A percentile compares a stretch with the other conserved stretches of the same genome.
Evolutionary conservation across 1,140 invertebrate genomes (phyloP).

Genomic region (Neelides sp.): DNA sequence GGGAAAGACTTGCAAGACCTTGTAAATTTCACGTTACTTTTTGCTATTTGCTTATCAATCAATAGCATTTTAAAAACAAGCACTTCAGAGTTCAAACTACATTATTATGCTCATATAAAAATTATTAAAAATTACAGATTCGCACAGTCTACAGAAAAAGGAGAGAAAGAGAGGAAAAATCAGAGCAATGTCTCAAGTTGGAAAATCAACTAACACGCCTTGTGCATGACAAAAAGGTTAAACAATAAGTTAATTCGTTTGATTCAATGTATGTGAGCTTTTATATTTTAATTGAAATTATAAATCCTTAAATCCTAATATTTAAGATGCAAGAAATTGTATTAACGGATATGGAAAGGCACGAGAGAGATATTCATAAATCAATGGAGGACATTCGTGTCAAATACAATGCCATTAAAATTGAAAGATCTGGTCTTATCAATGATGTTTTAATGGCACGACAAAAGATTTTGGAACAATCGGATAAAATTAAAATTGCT

Average conservation of each 20-base stretch:
- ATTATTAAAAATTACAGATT: conserved; percentile 11
- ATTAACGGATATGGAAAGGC: conserved; percentile 11
- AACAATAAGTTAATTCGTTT: neutral
- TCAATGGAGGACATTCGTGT: conserved; percentile 4
- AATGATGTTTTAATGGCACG: conserved; percentile 10
- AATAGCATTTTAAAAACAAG: neutral
- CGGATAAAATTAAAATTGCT: conserved; percentile 17
- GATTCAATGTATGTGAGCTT: neutral
- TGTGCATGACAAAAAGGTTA: conserved; percentile 18
- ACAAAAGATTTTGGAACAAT: conserved; percentile 12
- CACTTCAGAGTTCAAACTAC: neutral
- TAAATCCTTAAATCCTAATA: neutral
- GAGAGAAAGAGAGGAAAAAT: conserved; percentile 25
- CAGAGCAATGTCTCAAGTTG: conserved; percentile 28
- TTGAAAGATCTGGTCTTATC: conserved; percentile 9
- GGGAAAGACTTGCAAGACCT: conserved; percentile 27
- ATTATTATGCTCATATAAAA: neutral
- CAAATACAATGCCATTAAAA: conserved; percentile 14
- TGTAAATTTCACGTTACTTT: conserved; percentile 8
- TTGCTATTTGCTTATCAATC: neutral
- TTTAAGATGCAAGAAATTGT: conserved; percentile 13
- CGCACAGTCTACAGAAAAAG: conserved; percentile 19
- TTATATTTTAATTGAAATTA: neutral
- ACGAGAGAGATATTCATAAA: conserved; percentile 11
- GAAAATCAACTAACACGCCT: conserved; percentile 20